Base-by-base conservation (phyloP, 2,113 vertebrate genomes). In the Periophthalmus modestus region DNA sequence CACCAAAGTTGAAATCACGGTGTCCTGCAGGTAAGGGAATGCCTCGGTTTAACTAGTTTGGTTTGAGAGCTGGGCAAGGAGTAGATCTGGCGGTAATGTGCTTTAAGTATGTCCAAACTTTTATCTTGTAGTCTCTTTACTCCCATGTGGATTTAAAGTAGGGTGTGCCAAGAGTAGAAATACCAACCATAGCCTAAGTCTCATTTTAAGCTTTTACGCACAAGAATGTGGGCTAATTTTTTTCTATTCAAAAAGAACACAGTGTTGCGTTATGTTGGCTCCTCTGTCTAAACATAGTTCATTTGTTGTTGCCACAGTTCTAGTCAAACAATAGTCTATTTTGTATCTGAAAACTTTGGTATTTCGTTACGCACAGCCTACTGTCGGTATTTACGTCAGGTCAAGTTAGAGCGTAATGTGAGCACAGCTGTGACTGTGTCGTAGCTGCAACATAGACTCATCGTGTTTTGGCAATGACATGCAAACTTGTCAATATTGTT, bases 1-100 rank as follows among this genome's bases (percentile, higher is more conserved):
- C 66, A 97, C 96, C 75, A 95, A 95, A 88, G 96, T 97, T 93
- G 96, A 97, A 90, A 92, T 97, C 88, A 96, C 95, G 0, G 95
- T 97, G 80, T 96, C 96, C 61, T 96, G 96, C 95, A 97, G 96
- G 96, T 97, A 94, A 89, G 93, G 14, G 58, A 73, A 66, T 55
- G 63, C n/a, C 16, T 52, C 46, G 59, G 24, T 73, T 23, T 62
- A 24, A 69, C 65, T 28, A 50, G 0, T 68, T 77, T 16, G 11
- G 18, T 65, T 0, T n/a, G 14, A 13, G 15, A 21, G 0, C 65
- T 1, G 52, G 47, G 19, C 52, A 5, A 16, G 48, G 48, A 50
- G 50, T 5, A 52, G 16, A 4, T 4, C 50, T 4, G 3, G n/a
- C 18, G 1, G 0, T 43, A 54, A 9, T 54, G 52, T n/a, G 4